Evolutionary conservation across 2,797 vertebrate genomes (phyloP), one percentile per base, ranked within the genome.

Genomic region (Coranthus polyacanthus): DNA sequence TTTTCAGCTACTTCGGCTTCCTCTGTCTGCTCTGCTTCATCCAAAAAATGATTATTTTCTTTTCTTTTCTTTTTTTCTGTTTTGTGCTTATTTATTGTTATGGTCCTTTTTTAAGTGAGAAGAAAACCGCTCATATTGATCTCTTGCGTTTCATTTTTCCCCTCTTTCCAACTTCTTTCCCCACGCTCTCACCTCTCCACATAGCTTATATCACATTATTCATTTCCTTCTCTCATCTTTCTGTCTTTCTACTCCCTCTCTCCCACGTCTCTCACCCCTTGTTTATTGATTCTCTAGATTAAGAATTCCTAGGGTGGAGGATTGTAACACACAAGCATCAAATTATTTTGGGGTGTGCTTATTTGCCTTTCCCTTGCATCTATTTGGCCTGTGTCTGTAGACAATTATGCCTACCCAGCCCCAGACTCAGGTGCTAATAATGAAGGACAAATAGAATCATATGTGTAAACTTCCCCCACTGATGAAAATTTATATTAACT

Each of bases 401-500:
- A 99, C 98, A 99, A 99, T 99, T 99, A 98, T 96, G 95, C 96
- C 96, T 95, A 94, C 95, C 95, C 95, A 94, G 96, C 94, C 76
- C 95, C 94, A 96, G 97, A 97, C 97, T 98, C 97, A 98, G 98
- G 97, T 98, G 98, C 98, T 99, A 99, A 99, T 99, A 99, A 99
- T 98, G 96, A 98, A 99, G 97, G 98, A 99, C 98, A 99, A 99
- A 99, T 98, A 99, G 97, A 99, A 99, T 98, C 97, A 96, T 98
- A 97, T 97, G 97, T 99, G 98, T 98, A 99, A 99, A 99, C 97
- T 99, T 98, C 97, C 96, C 98, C 96, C 96, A 97, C 97, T 98
- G 97, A 99, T 99, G 97, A 99, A 98, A 99, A 99, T 98, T 99
- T 99, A 99, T 99, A 99, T 99, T 99, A 99, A 99, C 97, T 99